These are phyloP conservation scores for Forbesichthys papilliferus DNA, from an alignment of 2,113 vertebrate species.

Conservation along the genomic window DNA sequence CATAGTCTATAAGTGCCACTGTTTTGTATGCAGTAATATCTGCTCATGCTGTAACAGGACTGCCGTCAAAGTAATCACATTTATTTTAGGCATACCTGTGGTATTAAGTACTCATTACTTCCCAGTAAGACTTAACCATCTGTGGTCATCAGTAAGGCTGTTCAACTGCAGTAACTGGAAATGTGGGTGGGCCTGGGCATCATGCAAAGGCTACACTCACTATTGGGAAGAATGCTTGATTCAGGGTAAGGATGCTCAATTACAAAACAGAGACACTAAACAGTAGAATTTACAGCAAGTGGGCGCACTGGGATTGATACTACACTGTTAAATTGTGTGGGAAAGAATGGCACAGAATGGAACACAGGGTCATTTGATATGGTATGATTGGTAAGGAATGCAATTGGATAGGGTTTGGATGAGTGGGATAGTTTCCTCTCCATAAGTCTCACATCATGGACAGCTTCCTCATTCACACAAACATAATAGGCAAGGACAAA, in stretches of 20 bases:
- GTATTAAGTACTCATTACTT: too few relatives aligned
- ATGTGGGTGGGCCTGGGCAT: too few relatives aligned
- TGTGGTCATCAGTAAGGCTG: too few relatives aligned
- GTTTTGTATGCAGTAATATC: too few relatives aligned
- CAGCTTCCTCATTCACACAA: conserved; percentile 61
- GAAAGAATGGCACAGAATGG: conserved; percentile 63
- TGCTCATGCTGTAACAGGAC: too few relatives aligned
- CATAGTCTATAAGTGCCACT: too few relatives aligned
- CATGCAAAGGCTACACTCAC: background rate
- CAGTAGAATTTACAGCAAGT: conserved; percentile 14
- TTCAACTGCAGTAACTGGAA: too few relatives aligned
- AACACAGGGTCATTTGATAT: conserved; percentile 60
- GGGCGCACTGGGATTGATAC: conserved; percentile 30
- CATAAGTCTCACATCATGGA: conserved; percentile 55
- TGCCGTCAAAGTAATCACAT: too few relatives aligned
- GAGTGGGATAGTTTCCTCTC: conserved; percentile 55
- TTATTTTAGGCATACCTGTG: too few relatives aligned
- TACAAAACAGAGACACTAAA: background rate
- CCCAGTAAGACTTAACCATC: too few relatives aligned
- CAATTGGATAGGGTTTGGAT: conserved; percentile 65
- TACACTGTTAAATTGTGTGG: conserved; percentile 49
- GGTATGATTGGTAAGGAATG: conserved; percentile 60
- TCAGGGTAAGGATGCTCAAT: background rate
- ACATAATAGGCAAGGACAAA: conserved; percentile 65
- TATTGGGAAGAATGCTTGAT: conserved; percentile 4